Evolutionary conservation across 2,797 vertebrate genomes (phyloP), one percentile per base, ranked within the genome.

Genomic region (Chaunax sp.): DNA sequence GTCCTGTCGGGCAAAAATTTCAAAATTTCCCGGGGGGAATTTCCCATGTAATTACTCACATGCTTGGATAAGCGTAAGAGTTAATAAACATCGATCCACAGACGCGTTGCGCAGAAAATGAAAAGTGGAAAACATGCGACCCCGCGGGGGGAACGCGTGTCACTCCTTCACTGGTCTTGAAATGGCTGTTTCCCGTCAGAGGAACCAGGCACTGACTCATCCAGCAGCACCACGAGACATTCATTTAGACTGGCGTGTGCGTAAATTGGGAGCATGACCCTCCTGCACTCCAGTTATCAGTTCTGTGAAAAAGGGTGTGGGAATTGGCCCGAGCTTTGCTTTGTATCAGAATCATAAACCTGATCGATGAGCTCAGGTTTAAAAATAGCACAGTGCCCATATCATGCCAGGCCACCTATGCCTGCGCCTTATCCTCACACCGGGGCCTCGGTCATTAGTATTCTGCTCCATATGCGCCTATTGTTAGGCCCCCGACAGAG

Each of bases 381-480:
- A 9, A 20, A 53, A 13, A 49, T 16, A 20, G 28, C 50, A 15
- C 33, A 16, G 43, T 49, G 63, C 19, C 58, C 38, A 53, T 11
- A 46, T 58, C 20, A 43, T 64, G 51, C 49, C 78, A 65, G 78
- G 75, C 73, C 75, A 72, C 65, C 64, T 51, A 57, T 64, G n/a
- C n/a, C n/a, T n/a, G 56, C 40, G 64, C 55, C 35, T 51, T 19
- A 18, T 78, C 73, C 77, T 73, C 69, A 63, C 69, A 56, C 54
- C 55, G 57, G 74, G 78, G 77, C 85, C 80, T 72, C 57, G 50
- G 41, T 88, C 84, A 94, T 95, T 93, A 93, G 90, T 93, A 94
- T 95, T 94, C 94, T 57, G 80, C 84, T 83, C 90, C 92, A 94
- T 84, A 77, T 87, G 83, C 84, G 84, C 47, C 92, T 89, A 92